Evolutionary conservation across 1,140 invertebrate genomes (phyloP).

Genomic region (Drosophila ambigua): DNA sequence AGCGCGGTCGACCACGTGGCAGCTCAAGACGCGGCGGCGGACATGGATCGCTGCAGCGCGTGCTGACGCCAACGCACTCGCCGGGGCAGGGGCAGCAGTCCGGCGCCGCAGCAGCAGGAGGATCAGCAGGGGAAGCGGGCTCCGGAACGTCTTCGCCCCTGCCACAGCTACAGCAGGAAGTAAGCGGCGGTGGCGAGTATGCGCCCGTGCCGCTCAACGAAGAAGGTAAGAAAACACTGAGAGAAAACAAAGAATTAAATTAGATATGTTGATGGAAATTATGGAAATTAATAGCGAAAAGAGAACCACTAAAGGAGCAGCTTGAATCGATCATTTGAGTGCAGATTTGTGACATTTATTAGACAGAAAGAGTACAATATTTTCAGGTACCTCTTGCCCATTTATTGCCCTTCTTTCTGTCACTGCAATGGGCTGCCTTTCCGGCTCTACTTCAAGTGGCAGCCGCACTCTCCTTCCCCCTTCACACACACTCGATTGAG

Average conservation of each 20-base stretch:
- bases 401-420: background rate
- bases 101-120: constrained; percentile 1
- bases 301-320: no score
- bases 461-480: constrained; percentile 6
- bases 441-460: constrained; percentile 11
- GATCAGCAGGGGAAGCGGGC: constrained; percentile 10
- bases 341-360: no score
- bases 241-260: background rate
- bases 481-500: constrained; percentile 33
- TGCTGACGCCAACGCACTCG: constrained; percentile 59
- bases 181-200: constrained; percentile 45
- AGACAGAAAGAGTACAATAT: no score
- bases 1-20: constrained; percentile 88
- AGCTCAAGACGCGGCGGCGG: constrained; percentile 85
- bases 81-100: constrained; percentile 16
- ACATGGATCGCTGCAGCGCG: constrained; percentile 71
- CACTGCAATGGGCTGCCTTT: constrained; percentile 2
- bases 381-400: no score
- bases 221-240: constrained; percentile 63
- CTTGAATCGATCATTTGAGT: no score
- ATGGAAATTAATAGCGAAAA: background rate
- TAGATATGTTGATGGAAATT: no score
- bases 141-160: constrained; percentile 41
- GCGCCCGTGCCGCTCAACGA: constrained; percentile 37
- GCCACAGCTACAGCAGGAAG: constrained; percentile 59